Base-by-base conservation (phyloP, 2,888 invertebrate genomes). In the Drosophila atripex region DNA sequence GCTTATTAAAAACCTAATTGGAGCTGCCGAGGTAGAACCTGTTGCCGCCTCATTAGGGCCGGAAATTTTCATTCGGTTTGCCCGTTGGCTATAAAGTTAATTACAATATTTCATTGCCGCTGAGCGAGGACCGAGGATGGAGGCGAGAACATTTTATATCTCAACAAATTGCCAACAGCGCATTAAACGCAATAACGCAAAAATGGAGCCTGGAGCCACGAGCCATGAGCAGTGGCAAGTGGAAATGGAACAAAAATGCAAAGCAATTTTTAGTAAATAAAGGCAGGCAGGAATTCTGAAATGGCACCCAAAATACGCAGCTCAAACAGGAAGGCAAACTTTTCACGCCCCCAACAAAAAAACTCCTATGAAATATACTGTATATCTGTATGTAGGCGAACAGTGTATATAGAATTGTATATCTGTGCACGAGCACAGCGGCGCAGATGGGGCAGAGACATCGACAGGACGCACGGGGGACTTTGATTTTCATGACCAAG, bases 41-140 rank as follows among this genome's bases (percentile, higher is more conserved):
- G 82, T 83, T 83, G 86, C 85, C 64, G 60, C 45, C 84, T 73
- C 80, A 83, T 80, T 79, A 83, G 70, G 64, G 52, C 28, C 66
- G 60, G 65, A 73, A 61, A 49, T 79, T 82, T 77, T 65, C 50
- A 47, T 47, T 54, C 41, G 39, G 51, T 55, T 70, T 55, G 50
- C 46, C 50, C 32, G 32, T 18, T 21, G 46, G 71, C 55, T 73
- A 61, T 55, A 66, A 80, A 75, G 71, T 78, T 83, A 83, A 83
- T 83, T 83, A 78, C 71, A 75, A 77, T 77, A 77, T 80, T 84
- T 84, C 73, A 84, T 80, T 66, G 57, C 52, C 18, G 8, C 28
- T 9, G 39, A n/a, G 50, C 35, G 64, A 53, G 61, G 16, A 38
- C 47, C 47, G 53, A 32, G 49, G 35, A 38, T 2, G 39, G 39